Evolutionary conservation across 2,113 vertebrate species (phyloP).

Genomic region (Tauraco erythrolophus): DNA sequence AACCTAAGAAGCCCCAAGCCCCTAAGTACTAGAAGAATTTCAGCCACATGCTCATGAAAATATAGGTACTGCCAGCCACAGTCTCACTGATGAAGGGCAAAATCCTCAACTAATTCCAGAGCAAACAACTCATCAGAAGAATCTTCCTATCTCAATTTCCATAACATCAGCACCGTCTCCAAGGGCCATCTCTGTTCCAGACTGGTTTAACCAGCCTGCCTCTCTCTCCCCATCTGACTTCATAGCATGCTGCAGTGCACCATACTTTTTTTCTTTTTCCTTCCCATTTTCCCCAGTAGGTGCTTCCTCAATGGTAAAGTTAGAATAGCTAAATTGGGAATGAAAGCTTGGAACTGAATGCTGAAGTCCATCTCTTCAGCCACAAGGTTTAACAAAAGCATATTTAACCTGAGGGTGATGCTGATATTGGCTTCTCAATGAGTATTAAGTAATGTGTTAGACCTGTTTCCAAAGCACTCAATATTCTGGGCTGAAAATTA

Average conservation of each 20-base stretch:
- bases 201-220: neutral
- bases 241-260: neutral
- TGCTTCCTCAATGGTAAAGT: neutral
- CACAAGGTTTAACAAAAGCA: neutral
- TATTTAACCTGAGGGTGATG: neutral
- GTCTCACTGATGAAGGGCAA: neutral
- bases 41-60: neutral
- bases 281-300: neutral
- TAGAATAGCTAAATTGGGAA: neutral
- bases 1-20: neutral
- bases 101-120: slow-evolving; percentile 7
- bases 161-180: neutral
- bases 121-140: slow-evolving; percentile 3
- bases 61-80: neutral
- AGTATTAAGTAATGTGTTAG: neutral
- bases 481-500: neutral
- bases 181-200: neutral
- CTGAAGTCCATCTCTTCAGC: neutral
- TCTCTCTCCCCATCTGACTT: neutral
- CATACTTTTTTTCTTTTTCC: neutral
- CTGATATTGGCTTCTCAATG: neutral
- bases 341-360: neutral
- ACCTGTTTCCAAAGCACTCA: neutral
- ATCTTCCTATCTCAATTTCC: neutral
- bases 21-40: neutral